Conservation (phyloP, 2,113 vertebrate genomes). For the Gnathonemus echidnorhynchus region DNA sequence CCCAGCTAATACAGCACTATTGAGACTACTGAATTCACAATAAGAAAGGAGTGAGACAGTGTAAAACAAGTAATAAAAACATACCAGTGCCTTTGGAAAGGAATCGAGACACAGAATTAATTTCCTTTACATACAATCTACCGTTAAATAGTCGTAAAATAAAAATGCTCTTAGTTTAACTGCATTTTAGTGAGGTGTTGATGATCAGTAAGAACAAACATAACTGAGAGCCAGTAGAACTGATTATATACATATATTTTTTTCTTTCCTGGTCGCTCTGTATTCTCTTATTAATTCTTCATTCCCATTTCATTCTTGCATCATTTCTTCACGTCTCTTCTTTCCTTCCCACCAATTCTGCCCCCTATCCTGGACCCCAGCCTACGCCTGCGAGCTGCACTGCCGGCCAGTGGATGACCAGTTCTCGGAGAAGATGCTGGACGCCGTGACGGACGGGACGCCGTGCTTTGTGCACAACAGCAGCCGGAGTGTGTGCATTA, state of each 20-base stretch:
- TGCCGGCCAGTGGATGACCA: conserved; percentile 73
- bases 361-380: conserved; percentile 46
- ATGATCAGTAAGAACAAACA: not conserved
- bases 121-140: not conserved
- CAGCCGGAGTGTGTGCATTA: conserved; percentile 86
- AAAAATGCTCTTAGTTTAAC: not conserved
- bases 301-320: not conserved
- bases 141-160: not conserved
- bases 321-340: not conserved
- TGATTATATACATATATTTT: not conserved
- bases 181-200: not conserved
- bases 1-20: not conserved
- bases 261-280: not conserved
- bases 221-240: not conserved
- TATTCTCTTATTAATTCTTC: not conserved
- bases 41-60: not conserved
- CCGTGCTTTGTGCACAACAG: conserved; percentile 83
- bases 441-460: conserved; percentile 87
- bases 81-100: not conserved
- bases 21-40: not conserved
- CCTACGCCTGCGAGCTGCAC: conserved; percentile 84
- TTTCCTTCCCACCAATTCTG: not conserved
- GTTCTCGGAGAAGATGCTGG: conserved; percentile 92
- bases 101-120: not conserved
- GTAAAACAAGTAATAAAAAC: not conserved